Base-by-base conservation (phyloP, 2,113 vertebrate genomes). In the Gambusia affinis region DNA sequence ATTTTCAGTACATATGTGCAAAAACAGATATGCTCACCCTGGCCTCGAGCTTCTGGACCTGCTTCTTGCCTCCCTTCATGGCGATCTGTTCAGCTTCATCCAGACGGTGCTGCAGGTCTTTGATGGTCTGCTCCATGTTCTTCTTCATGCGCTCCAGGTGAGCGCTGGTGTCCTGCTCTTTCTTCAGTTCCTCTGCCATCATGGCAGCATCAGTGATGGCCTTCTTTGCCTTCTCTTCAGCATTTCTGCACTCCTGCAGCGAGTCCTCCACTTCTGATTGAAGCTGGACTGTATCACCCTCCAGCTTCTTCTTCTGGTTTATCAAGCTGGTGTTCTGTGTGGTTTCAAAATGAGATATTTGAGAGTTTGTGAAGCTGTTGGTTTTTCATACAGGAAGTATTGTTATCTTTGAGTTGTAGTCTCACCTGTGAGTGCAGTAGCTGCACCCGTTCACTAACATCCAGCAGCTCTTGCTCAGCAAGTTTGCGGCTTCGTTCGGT, bases 111-210 rank as follows among this genome's bases (percentile, higher is more conserved):
- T 95, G 94, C 81, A 95, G 88, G 85, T 95, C 94, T 91, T 94
- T 94, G 77, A 94, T 91, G 83, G 92, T 93, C 51, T 91, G 92
- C 80, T 92, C 89, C 91, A 93, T 91, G 88, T 92, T 93, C 85
- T 93, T 93, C 82, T 93, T 95, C 94, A 95, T 95, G 0, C 95
- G 94, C 93, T 98, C 97, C 93, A 98, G 93, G 89, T 98, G 96
- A 92, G 95, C 92, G 71, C 94, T 97, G 77, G 96, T 96, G 79
- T 97, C 96, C 92, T 97, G 95, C 87, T 97, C 96, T 80, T 97
- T 97, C 94, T 98, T 96, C 87, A 98, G 93, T 90, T 97, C 96
- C 88, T 98, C 96, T 72, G 94, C 95, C 94, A 96, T 95, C 95
- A 96, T 96, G 88, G 95, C 95, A 89, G 95, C 96, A 79, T 96